Percentiles rank a stretch among this genome's conserved stretches.
Evolutionary conservation across 2,888 invertebrate genomes (phyloP).

Genomic region (Trichopria drosophilae): DNA sequence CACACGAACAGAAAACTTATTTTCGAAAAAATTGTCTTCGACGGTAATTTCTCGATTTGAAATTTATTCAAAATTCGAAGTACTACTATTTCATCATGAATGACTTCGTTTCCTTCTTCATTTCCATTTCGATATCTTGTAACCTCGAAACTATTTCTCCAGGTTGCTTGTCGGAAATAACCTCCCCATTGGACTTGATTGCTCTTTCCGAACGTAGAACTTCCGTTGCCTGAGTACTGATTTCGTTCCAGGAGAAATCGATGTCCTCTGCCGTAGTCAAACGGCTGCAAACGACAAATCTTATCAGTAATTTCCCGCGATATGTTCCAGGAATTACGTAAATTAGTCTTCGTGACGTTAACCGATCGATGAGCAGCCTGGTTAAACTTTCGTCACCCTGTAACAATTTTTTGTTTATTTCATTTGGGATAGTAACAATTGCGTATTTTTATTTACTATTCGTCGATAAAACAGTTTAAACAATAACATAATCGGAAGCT

Average conservation of each 20-base stretch:
- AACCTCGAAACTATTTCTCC: constrained; percentile 33
- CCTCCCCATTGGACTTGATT: too few species aligned
- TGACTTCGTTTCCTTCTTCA: constrained; percentile 8
- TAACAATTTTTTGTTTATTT: constrained; percentile 22
- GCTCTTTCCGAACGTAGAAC: constrained; percentile 43
- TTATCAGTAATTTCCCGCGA: constrained; percentile 69
- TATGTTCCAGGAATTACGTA: constrained; percentile 80
- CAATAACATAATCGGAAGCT: background rate
- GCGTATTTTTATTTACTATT: background rate
- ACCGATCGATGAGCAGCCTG: constrained; percentile 69
- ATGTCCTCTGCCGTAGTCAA: constrained; percentile 73
- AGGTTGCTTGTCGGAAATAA: too few species aligned
- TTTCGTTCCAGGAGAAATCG: constrained; percentile 75
- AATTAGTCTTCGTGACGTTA: constrained; percentile 76
- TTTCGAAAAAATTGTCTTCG: too few species aligned
- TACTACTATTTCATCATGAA: constrained; percentile 9
- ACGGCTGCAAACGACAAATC: constrained; percentile 82
- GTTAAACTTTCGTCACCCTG: constrained; percentile 72
- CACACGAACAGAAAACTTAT: too few species aligned
- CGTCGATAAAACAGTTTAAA: background rate
- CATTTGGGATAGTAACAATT: background rate
- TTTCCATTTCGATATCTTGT: constrained; percentile 34
- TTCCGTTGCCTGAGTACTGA: constrained; percentile 63
- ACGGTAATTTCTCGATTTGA: too few species aligned
- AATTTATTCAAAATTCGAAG: too few species aligned